These are phyloP conservation scores for Trematomus loennbergii DNA, from an alignment of 2,113 vertebrate genomes.

Conservation along the genomic window DNA sequence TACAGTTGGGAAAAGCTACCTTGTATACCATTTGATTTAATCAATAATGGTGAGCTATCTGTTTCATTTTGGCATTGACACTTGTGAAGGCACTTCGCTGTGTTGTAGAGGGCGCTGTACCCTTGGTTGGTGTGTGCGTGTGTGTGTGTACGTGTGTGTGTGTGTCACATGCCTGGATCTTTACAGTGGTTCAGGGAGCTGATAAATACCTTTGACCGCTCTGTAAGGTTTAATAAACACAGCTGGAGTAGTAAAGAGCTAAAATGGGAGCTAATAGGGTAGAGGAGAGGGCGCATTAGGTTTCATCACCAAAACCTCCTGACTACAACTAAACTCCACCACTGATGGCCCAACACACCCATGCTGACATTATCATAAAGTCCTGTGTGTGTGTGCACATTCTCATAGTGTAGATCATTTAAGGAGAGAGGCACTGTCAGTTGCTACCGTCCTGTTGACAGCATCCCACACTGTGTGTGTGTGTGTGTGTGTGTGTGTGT, in stretches of 20 bases:
- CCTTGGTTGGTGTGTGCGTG: neutral
- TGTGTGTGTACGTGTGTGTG: conserved; percentile 20
- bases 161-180: conserved; percentile 35
- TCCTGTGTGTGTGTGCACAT: neutral
- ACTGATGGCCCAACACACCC: conserved; percentile 14
- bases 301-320: conserved; percentile 64
- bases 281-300: conserved; percentile 54
- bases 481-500: conserved; percentile 1
- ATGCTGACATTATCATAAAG: conserved; percentile 13
- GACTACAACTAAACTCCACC: conserved; percentile 23
- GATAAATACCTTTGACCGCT: conserved; percentile 63
- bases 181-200: conserved; percentile 54
- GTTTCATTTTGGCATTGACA: neutral
- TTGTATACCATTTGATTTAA: neutral
- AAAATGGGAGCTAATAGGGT: conserved; percentile 61
- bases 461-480: conserved; percentile 61
- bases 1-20: neutral
- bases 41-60: neutral
- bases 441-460: conserved; percentile 70
- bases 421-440: conserved; percentile 39
- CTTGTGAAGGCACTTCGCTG: no score
- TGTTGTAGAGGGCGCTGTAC: conserved; percentile 4
- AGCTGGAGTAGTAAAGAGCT: conserved; percentile 64
- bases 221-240: conserved; percentile 63
- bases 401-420: conserved; percentile 22